A percentile compares a stretch with the other conserved stretches of the same genome.
Conservation (phyloP, 2,797 vertebrate species). For the Nannoperca obscura region DNA sequence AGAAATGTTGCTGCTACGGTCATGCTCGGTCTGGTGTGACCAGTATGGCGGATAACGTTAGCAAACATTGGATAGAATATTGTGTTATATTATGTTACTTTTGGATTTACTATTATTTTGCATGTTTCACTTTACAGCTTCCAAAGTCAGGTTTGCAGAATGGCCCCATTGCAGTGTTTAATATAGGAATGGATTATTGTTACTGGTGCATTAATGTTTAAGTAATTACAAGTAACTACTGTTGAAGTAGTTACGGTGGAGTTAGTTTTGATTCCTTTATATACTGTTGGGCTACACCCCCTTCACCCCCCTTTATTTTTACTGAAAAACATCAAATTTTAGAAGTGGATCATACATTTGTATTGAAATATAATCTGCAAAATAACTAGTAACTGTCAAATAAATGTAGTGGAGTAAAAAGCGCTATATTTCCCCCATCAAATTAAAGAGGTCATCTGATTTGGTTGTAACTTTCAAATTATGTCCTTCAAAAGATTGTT, state of each 20-base stretch:
- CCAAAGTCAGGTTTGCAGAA: neutral
- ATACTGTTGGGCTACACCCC: too few relatives aligned
- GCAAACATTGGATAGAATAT: neutral
- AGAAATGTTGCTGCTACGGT: neutral
- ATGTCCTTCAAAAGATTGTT: constrained; percentile 11
- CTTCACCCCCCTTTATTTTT: too few relatives aligned
- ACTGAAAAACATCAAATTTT: neutral
- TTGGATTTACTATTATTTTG: neutral
- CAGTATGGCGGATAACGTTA: neutral
- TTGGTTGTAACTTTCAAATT: neutral
- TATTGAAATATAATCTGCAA: neutral
- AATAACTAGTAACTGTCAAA: neutral
- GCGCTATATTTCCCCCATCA: neutral
- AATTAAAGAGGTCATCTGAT: neutral
- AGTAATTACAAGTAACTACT: neutral
- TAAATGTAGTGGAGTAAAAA: neutral
- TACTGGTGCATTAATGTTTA: neutral
- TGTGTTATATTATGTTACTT: neutral
- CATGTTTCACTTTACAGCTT: neutral
- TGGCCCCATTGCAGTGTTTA: neutral
- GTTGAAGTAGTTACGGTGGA: neutral
- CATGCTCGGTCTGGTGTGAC: too few relatives aligned
- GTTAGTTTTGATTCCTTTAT: neutral
- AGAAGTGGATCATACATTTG: neutral
- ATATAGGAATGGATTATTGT: neutral